Base-by-base conservation (phyloP, 2,797 vertebrate genomes). In the Enteromius thamalakanensis region DNA sequence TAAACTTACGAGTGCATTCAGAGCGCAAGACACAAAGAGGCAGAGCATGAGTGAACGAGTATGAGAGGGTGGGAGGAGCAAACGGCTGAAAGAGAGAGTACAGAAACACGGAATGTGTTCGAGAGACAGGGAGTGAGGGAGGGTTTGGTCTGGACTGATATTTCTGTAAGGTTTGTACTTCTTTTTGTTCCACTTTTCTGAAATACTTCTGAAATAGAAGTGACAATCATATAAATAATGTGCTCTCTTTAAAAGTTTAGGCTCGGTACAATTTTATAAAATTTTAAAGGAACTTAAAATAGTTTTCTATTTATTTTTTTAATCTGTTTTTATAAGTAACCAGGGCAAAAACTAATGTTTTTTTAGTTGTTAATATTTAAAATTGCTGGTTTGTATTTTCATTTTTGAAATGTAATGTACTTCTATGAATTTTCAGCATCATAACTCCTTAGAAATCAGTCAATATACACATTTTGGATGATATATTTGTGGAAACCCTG, bases 1-100 rank as follows among this genome's bases (percentile, higher is more conserved):
- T 93, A 91, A 94, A 94, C 89, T 92, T 94, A 91, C 92, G 92
- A 93, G 91, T 91, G 84, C 62, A 69, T 64, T 65, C 77, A 70
- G 49, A 75, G 58, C 82, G 60, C 79, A 47, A 82, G 83, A 89
- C 45, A 81, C 60, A 79, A 91, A 93, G 91, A 88, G 29, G 84
- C 88, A 89, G 89, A 86, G 84, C 23, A 23, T 68, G 80, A 37
- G 77, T 3, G 68, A 81, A 77, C 45, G 83, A 89, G 58, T 65
- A 60, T 47, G 67, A 40, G 29, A 58, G 64, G 49, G 76, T n/a
- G 84, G 78, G 87, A 79, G 85, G 82, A 82, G 77, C 67, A 58
- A 65, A 42, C 60, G 11, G 69, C 60, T 68, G 76, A 67, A 53
- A 51, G 58, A 79, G 79, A 88, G 87, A 87, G 78, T 34, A 21